phyloP scores from a whole-genome alignment of 2,888 invertebrate genomes.

The Seira ritae region DNA sequence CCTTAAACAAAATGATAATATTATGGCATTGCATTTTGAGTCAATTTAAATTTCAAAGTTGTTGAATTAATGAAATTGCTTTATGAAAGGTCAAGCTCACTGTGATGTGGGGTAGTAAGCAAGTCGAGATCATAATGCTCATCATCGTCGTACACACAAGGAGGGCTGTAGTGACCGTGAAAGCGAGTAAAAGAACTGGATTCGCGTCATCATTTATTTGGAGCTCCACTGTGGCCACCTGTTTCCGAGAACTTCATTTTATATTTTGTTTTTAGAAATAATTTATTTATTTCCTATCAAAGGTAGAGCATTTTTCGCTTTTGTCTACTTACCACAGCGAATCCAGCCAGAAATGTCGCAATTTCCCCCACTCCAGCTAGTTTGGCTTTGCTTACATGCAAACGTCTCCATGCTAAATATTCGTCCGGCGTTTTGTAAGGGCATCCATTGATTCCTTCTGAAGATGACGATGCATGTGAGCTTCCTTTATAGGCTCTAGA shows the following conservation, averaged over 20 bases:
- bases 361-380: conserved; percentile 65
- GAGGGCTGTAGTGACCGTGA: conserved; percentile 66
- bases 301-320: too few relatives aligned
- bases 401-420: conserved; percentile 67
- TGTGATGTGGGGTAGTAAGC: conserved; percentile 62
- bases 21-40: too few relatives aligned
- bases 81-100: conserved; percentile 24
- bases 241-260: conserved; percentile 13
- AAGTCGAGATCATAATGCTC: conserved; percentile 64
- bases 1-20: conserved; percentile 36
- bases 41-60: background rate
- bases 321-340: conserved; percentile 63
- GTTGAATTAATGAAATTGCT: background rate
- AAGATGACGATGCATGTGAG: background rate
- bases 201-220: conserved; percentile 70
- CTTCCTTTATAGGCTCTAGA: background rate
- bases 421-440: conserved; percentile 34
- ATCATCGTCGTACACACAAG: conserved; percentile 70
- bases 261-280: too few relatives aligned
- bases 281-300: too few relatives aligned
- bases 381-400: conserved; percentile 71
- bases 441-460: background rate
- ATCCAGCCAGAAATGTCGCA: conserved; percentile 66
- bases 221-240: conserved; percentile 71
- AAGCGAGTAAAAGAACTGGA: conserved; percentile 61